Conservation (phyloP, 2,797 vertebrate genomes). For the Anguilla marmorata region DNA sequence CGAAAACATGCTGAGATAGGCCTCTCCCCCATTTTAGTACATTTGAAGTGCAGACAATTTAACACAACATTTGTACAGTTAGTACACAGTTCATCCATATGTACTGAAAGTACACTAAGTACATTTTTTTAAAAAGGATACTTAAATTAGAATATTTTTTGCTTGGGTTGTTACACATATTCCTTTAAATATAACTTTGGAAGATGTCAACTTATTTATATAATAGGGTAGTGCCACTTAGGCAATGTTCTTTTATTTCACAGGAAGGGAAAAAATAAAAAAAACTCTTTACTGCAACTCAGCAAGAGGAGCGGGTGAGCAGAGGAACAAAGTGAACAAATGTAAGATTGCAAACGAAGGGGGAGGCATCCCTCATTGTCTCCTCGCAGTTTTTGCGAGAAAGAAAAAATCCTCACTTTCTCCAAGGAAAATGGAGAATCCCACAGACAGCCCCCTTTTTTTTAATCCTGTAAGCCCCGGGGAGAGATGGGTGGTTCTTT, state of each 20-base stretch:
- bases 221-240: neutral
- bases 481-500: conserved; percentile 54
- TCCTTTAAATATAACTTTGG: neutral
- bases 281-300: neutral
- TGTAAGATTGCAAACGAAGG: conserved; percentile 47
- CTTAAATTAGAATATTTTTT: no score
- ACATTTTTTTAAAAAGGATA: no score
- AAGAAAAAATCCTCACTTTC: conserved; percentile 40
- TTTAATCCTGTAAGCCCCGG: conserved; percentile 54
- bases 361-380: conserved; percentile 39
- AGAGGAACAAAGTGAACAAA: neutral
- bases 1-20: no score
- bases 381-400: conserved; percentile 38
- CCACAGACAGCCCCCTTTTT: conserved; percentile 50
- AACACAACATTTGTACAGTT: no score
- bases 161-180: neutral
- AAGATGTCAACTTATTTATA: neutral
- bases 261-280: neutral
- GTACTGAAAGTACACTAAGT: no score
- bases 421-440: conserved; percentile 39
- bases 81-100: no score
- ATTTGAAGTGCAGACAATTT: no score
- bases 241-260: neutral
- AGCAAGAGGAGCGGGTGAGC: conserved; percentile 16
- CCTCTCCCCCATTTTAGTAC: no score